These are phyloP conservation scores for Epinephelus malabaricus DNA, from an alignment of 2,797 vertebrate genomes.

Conservation along the genomic window DNA sequence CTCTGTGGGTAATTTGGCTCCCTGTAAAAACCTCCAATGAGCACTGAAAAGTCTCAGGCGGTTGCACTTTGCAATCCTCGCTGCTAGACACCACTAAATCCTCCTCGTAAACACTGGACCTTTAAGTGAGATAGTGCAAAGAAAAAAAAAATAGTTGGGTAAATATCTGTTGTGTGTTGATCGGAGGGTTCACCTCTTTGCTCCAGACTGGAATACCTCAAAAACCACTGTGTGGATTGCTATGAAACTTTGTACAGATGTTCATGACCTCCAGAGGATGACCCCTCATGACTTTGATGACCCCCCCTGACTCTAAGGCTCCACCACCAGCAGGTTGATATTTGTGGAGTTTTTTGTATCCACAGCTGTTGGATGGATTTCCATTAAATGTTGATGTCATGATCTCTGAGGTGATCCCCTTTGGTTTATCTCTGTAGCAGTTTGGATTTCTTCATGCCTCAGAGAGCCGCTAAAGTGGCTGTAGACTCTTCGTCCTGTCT, in stretches of 20 bases:
- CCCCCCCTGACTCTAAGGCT: no score
- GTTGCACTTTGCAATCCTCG: no score
- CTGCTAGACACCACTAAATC: no score
- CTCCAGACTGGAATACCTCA: background rate
- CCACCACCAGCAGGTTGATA: background rate
- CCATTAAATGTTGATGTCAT: no score
- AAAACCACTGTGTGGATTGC: background rate
- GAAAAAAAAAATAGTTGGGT: background rate
- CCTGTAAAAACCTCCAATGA: no score
- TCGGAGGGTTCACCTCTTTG: background rate
- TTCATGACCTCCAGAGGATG: background rate
- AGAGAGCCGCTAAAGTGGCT: background rate
- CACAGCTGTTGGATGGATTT: background rate
- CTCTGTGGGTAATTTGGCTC: no score
- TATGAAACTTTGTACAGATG: background rate
- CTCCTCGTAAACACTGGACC: no score
- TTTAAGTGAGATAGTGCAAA: no score
- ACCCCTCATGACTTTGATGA: background rate
- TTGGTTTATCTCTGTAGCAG: background rate
- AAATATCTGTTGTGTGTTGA: background rate
- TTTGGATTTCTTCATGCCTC: background rate
- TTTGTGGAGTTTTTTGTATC: background rate
- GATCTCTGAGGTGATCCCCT: background rate
- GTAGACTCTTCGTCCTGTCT: no score
- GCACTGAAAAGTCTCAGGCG: no score